Percentiles rank a stretch among this genome's conserved stretches.
Evolutionary conservation across 2,113 vertebrate genomes (phyloP).

Genomic region (Uria lomvia): DNA sequence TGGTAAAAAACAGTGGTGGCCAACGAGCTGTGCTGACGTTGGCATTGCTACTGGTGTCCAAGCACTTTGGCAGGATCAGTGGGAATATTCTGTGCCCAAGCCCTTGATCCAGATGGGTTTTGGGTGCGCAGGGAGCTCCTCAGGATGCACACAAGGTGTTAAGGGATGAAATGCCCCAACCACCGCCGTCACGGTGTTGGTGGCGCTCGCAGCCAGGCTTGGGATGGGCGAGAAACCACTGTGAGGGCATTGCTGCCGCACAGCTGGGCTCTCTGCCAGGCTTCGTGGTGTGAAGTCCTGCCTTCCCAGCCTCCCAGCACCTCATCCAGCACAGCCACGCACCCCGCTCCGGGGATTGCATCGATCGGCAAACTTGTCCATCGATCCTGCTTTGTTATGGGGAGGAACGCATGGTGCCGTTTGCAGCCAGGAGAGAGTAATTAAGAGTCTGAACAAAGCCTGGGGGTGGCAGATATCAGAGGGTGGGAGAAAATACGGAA

Average conservation of each 20-base stretch:
- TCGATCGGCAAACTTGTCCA: neutral
- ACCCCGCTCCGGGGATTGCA: neutral
- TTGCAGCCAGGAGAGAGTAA: neutral
- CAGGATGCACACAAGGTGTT: neutral
- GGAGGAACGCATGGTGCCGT: neutral
- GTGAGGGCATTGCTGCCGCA: rapidly evolving
- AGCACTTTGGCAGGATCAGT: neutral
- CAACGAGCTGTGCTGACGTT: neutral
- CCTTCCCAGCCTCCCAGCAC: neutral
- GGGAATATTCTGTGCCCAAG: neutral
- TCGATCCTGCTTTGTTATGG: neutral
- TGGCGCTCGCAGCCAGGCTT: neutral
- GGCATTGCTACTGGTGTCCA: rapidly evolving
- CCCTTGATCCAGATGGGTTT: neutral
- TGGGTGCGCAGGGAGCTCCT: neutral
- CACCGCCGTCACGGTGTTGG: rapidly evolving
- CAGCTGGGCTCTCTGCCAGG: too few species aligned
- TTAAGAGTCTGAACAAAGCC: neutral
- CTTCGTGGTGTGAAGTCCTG: neutral
- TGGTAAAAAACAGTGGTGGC: neutral
- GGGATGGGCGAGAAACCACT: neutral
- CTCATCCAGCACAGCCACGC: neutral
- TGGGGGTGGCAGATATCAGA: neutral
- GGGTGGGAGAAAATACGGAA: neutral
- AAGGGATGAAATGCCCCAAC: neutral